These are phyloP conservation scores for Wasmannia auropunctata DNA, from an alignment of 1,140 invertebrate species.

Conservation along the genomic window DNA sequence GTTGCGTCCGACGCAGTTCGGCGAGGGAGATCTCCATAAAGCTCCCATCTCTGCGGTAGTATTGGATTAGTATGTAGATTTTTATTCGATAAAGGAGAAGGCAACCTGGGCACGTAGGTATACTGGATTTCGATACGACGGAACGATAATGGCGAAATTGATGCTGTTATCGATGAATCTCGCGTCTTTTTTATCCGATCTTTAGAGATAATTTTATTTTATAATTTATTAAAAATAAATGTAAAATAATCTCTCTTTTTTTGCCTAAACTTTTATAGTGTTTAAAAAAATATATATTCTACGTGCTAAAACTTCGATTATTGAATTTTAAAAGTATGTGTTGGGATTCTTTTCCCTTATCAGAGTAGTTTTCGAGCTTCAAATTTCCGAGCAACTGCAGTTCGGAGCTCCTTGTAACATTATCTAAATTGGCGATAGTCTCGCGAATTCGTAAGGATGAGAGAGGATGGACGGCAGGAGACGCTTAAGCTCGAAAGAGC, in stretches of 20 bases:
- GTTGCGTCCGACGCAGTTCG: constrained; percentile 43
- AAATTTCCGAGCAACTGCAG: not conserved
- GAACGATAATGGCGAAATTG: not conserved
- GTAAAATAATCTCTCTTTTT: not conserved
- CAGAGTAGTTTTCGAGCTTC: not conserved
- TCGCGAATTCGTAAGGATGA: not conserved
- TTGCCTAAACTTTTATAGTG: not conserved
- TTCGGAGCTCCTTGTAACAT: not conserved
- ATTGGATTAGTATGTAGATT: not conserved
- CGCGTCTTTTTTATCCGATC: not conserved
- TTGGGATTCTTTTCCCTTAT: not conserved
- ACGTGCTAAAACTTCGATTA: not conserved
- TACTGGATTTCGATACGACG: not conserved
- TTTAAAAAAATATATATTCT: not conserved
- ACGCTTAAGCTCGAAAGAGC: constrained; percentile 41
- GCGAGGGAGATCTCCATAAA: constrained; percentile 13
- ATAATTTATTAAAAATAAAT: not conserved
- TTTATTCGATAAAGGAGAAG: not conserved
- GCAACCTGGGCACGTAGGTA: not conserved
- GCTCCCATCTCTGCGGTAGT: not conserved
- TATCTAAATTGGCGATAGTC: not conserved
- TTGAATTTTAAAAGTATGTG: not conserved
- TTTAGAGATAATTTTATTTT: not conserved
- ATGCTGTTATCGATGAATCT: not conserved
- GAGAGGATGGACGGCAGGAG: not conserved